Percentiles rank a stretch among this genome's conserved stretches.
Evolutionary conservation across 1,140 invertebrate species (phyloP).

Genomic region (Ips nitidus): DNA sequence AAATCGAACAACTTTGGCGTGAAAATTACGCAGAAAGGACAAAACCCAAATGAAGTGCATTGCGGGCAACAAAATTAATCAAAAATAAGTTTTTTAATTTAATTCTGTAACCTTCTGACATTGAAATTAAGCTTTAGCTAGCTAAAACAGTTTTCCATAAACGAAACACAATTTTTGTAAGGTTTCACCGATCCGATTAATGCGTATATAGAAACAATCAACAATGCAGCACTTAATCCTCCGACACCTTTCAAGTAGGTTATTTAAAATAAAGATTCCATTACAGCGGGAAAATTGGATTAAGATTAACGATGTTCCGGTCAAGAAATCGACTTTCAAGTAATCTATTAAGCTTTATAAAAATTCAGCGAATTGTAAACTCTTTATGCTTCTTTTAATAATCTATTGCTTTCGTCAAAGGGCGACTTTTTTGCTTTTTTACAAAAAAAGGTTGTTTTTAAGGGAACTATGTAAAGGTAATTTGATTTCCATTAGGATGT

Average conservation of each 20-base stretch:
- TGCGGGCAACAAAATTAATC: constrained; percentile 23
- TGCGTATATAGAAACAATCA: constrained; percentile 1
- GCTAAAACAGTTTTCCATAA: too few relatives aligned
- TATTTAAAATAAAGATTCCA: constrained; percentile 5
- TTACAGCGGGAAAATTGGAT: constrained; percentile 11
- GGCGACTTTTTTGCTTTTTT: too few relatives aligned
- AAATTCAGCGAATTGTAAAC: neutral
- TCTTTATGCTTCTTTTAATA: too few relatives aligned
- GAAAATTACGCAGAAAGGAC: constrained; percentile 13
- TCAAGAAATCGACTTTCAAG: constrained; percentile 8
- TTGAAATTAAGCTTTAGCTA: too few relatives aligned
- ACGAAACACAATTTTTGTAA: neutral
- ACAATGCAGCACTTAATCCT: constrained; percentile 8
- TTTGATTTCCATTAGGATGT: too few relatives aligned
- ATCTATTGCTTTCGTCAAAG: too few relatives aligned
- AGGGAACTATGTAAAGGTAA: too few relatives aligned
- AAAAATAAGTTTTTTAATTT: neutral
- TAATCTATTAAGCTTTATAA: constrained; percentile 4
- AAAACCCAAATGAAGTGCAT: constrained; percentile 25
- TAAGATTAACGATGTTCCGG: constrained; percentile 15
- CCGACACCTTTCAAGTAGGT: constrained; percentile 11
- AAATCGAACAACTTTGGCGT: constrained; percentile 6
- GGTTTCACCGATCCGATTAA: constrained; percentile 3
- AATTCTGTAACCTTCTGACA: too few relatives aligned
- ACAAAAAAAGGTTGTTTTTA: too few relatives aligned